Evolutionary conservation across 2,888 invertebrate species (phyloP).

Genomic region (Lithophane ornitopus): DNA sequence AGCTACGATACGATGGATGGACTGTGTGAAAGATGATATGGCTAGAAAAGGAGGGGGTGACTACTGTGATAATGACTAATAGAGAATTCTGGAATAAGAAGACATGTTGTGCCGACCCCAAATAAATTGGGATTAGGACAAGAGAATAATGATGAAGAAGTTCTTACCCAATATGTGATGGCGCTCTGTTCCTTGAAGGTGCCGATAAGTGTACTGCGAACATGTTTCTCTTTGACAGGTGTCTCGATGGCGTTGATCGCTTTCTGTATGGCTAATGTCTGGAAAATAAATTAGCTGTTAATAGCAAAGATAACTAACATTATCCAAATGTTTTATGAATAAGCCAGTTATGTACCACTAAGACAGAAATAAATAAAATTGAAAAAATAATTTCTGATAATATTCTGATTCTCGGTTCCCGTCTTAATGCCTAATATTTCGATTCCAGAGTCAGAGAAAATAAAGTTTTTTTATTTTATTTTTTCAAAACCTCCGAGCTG

Average conservation of each 20-base stretch:
- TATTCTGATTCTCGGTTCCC: no score
- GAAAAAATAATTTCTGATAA: no score
- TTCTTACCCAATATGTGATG: conserved; percentile 95
- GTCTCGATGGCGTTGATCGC: conserved; percentile 98
- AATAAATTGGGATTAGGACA: not conserved
- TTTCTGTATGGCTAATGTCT: conserved; percentile 97
- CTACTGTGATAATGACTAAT: not conserved
- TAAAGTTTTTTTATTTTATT: no score
- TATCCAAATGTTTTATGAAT: not conserved
- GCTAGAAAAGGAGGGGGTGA: not conserved
- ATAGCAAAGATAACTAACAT: not conserved
- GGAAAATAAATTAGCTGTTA: conserved; percentile 60
- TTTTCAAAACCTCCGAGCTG: no score
- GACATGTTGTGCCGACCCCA: not conserved
- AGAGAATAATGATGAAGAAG: not conserved
- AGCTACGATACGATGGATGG: no score
- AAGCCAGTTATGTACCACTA: no score
- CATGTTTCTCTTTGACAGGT: conserved; percentile 99
- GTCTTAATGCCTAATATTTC: no score
- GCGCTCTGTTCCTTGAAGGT: conserved; percentile 98
- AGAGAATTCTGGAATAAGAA: not conserved
- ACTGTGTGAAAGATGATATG: not conserved
- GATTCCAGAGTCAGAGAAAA: no score
- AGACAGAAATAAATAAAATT: no score
- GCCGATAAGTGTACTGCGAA: conserved; percentile 98